Evolutionary conservation across 2,888 invertebrate genomes (phyloP), one percentile per base, ranked within the genome.

Genomic region (Dicranocentrus wangi): DNA sequence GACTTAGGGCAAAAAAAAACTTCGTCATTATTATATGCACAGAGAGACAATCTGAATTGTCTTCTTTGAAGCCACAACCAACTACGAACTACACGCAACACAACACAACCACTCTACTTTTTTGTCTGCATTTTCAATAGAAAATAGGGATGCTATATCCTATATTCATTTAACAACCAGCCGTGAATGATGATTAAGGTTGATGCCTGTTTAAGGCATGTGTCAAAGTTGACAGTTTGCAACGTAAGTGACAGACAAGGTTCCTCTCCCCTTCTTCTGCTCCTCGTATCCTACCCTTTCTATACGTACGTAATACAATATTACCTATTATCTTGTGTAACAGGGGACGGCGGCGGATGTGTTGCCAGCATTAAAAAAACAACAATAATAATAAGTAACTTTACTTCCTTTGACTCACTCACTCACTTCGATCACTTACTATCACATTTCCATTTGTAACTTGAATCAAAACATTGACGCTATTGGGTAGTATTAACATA

Each of bases 121-220:
- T 51, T 51, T 10, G 7, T 10, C 51, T 51, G 10, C n/a, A 8
- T 51, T 17, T 51, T 51, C 23, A 21, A 10, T 17, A n/a, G 23
- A 19, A 55, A 21, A 15, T 7, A 21, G 55, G 55, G 55, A 55
- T 55, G 23, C 15, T 43, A 60, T 28, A 27, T 17, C 32, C 58
- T 28, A 69, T 66, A 55, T 68, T 47, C 65, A 65, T 72, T 70
- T 66, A 39, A 58, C 19, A 65, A 58, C 42, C 32, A 80, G 68
- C 75, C 51, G 42, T 79, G 82, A 69, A 79, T 81, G 73, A 79
- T 80, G 80, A 82, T 77, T 85, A 84, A 85, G 85, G 84, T 83
- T 81, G 76, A 75, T 83, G 83, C 71, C 85, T 83, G 75, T 83
- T 76, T 83, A 82, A 80, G 82, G 81, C 42, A 83, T 78, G 73